A percentile compares a stretch with the other conserved stretches of the same genome.
Conservation (phyloP, 2,888 invertebrate species). For the Synergus japonicus region DNA sequence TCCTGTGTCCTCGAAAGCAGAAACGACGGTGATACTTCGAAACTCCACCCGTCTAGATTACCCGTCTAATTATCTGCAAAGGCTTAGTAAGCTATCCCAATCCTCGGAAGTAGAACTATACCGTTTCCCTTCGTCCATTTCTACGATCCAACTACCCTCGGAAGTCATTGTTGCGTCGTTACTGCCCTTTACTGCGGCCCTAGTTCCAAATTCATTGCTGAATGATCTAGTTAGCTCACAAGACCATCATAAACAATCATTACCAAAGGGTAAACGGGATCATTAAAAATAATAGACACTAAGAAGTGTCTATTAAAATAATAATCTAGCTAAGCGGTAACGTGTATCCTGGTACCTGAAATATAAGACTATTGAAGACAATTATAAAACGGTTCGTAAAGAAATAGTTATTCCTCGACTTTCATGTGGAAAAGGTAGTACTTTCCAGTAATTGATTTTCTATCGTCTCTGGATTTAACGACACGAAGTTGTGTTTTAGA, state of each 20-base stretch:
- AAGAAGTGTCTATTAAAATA: neutral
- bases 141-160: slow-evolving; percentile 61
- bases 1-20: slow-evolving; percentile 53
- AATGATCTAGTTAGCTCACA: neutral
- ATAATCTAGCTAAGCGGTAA: neutral
- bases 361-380: neutral
- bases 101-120: slow-evolving; percentile 69
- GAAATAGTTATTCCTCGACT: neutral
- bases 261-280: no score
- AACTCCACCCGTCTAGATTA: slow-evolving; percentile 69
- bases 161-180: slow-evolving; percentile 76
- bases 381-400: neutral
- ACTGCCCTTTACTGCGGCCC: slow-evolving; percentile 69
- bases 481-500: neutral
- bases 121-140: slow-evolving; percentile 61
- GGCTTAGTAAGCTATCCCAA: slow-evolving; percentile 63
- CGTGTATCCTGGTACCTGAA: no score
- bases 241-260: neutral
- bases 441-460: neutral
- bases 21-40: slow-evolving; percentile 51
- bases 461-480: neutral
- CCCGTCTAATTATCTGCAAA: slow-evolving; percentile 74
- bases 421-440: neutral
- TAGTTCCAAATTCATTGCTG: slow-evolving; percentile 3
- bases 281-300: no score